These are phyloP conservation scores for Pteronotus mesoamericanus DNA, from an alignment of 2,797 vertebrate species.

Conservation along the genomic window DNA sequence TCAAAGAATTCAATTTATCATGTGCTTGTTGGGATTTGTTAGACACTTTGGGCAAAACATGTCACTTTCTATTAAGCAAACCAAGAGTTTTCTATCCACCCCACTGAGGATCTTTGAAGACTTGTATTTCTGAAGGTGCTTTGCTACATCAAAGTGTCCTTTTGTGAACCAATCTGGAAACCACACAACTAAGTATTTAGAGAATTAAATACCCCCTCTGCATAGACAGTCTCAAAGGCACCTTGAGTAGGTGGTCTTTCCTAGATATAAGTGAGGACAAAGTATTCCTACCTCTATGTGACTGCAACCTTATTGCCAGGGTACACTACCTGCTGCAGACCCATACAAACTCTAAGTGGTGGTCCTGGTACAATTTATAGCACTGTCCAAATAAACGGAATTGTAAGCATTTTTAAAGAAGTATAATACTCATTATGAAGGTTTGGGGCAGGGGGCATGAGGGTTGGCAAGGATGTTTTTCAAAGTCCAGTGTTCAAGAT, in stretches of 20 bases:
- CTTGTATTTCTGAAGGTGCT: background rate
- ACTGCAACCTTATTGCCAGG: background rate
- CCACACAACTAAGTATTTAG: background rate
- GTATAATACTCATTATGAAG: background rate
- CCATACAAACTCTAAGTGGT: background rate
- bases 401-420: background rate
- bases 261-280: background rate
- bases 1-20: background rate
- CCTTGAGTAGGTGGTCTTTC: background rate
- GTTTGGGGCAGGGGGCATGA: too few relatives aligned
- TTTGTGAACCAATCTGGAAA: background rate
- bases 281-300: background rate
- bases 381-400: background rate
- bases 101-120: background rate
- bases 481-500: background rate
- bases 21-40: background rate
- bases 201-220: background rate
- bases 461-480: background rate
- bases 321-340: background rate
- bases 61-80: background rate
- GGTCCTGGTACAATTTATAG: background rate
- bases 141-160: background rate
- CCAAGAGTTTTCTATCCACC: background rate
- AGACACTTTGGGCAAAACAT: background rate
- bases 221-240: background rate